These are phyloP conservation scores for Byasa hedistus DNA, from an alignment of 2,888 invertebrate species.

Conservation along the genomic window DNA sequence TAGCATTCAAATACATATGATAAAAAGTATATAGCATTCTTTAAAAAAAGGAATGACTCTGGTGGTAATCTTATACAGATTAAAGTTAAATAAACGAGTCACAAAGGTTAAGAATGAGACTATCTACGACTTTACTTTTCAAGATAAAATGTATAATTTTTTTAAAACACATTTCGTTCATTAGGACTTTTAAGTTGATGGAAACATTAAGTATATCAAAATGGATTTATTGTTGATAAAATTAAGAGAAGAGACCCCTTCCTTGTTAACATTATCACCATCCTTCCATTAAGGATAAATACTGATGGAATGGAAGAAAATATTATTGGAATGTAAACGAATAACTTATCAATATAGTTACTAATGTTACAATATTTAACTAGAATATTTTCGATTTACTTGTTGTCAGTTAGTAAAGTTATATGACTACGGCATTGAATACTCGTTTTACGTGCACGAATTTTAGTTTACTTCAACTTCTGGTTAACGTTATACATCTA, in stretches of 20 bases:
- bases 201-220: slow-evolving; percentile 1
- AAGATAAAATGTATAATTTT: too few species aligned
- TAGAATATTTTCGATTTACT: neutral
- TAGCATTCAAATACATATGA: too few species aligned
- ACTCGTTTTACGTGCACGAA: too few species aligned
- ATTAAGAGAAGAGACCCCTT: slow-evolving; percentile 11
- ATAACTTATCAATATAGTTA: neutral
- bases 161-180: neutral
- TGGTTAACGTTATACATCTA: too few species aligned
- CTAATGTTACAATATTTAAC: neutral
- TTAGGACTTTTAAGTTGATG: neutral
- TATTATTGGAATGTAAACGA: slow-evolving; percentile 1
- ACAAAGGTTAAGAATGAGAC: too few species aligned
- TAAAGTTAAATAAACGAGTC: too few species aligned
- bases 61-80: too few species aligned
- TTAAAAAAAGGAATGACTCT: too few species aligned
- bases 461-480: too few species aligned
- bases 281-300: slow-evolving; percentile 8
- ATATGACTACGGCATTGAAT: neutral
- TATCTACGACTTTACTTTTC: too few species aligned
- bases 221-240: slow-evolving; percentile 16
- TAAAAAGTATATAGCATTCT: too few species aligned
- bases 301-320: slow-evolving; percentile 6
- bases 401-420: neutral
- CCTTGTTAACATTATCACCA: neutral